Percentiles rank a stretch among this genome's conserved stretches.
Evolutionary conservation across 2,113 vertebrate species (phyloP).

Genomic region (Apeltes quadracus): DNA sequence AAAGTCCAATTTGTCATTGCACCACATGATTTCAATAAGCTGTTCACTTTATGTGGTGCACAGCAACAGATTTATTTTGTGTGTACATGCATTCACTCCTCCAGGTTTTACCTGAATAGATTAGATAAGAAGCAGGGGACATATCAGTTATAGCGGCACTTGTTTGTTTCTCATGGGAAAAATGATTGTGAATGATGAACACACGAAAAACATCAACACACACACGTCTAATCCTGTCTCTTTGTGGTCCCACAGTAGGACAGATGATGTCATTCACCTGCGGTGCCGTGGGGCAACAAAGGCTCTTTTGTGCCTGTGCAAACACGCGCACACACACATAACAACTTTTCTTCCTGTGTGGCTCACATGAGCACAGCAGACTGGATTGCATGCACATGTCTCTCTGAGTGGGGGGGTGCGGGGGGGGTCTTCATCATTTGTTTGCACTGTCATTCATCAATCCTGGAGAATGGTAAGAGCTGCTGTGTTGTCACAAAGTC

Average conservation of each 20-base stretch:
- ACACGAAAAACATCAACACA: conserved; percentile 17
- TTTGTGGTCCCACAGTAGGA: conserved; percentile 36
- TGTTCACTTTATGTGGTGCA: background rate
- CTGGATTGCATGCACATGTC: conserved; percentile 49
- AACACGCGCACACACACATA: conserved; percentile 34
- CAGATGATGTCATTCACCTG: conserved; percentile 77
- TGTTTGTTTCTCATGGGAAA: conserved; percentile 54
- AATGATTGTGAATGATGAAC: conserved; percentile 44
- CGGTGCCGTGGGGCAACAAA: conserved; percentile 63
- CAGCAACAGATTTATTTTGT: conserved; percentile 18
- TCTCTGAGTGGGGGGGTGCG: conserved; percentile 4
- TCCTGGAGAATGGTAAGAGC: conserved; percentile 10
- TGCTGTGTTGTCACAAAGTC: conserved; percentile 26
- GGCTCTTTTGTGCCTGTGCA: conserved; percentile 68
- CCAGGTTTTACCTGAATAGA: conserved; percentile 12
- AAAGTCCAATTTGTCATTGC: background rate
- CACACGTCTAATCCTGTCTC: conserved; percentile 49
- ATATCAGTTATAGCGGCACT: background rate
- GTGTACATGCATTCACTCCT: background rate
- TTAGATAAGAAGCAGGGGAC: background rate
- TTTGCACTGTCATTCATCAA: conserved; percentile 52
- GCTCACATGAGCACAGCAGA: conserved; percentile 50
- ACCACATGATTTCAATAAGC: background rate
- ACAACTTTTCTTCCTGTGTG: conserved; percentile 29
- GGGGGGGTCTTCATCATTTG: conserved; percentile 44